Conservation (phyloP, 2,797 vertebrate genomes). For the Chelidonichthys spinosus region DNA sequence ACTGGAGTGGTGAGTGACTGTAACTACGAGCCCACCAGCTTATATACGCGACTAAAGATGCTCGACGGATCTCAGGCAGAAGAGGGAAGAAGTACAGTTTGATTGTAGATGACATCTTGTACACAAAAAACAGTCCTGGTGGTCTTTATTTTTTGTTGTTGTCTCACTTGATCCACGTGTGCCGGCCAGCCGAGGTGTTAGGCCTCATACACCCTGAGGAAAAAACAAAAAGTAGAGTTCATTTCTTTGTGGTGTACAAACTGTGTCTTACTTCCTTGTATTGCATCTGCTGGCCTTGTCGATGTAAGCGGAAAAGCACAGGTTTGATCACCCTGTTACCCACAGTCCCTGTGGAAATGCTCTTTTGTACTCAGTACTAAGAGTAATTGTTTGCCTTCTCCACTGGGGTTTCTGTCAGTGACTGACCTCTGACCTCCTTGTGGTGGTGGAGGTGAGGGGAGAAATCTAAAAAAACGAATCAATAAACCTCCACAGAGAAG, state of each 20-base stretch:
- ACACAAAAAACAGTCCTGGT: conserved; percentile 68
- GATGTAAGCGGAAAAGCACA: neutral
- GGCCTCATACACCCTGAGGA: conserved; percentile 85
- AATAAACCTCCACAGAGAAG: conserved; percentile 22
- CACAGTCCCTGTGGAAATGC: conserved; percentile 7
- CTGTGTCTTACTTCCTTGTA: neutral
- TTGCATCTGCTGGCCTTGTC: conserved; percentile 4
- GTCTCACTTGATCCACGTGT: conserved; percentile 44
- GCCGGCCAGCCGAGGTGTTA: conserved; percentile 59
- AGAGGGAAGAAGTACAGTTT: conserved; percentile 60
- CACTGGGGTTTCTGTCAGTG: neutral
- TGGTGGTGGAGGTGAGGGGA: neutral
- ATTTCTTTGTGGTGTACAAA: neutral
- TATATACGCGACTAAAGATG: conserved; percentile 59
- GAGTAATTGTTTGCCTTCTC: neutral
- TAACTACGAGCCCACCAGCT: conserved; percentile 59
- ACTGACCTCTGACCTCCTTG: conserved; percentile 7
- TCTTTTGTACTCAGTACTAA: neutral
- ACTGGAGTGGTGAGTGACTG: conserved; percentile 57
- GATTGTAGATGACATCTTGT: conserved; percentile 62
- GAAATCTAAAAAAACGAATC: conserved; percentile 20
- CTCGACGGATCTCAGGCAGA: conserved; percentile 70
- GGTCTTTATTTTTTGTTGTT: conserved; percentile 26
- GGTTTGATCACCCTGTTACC: neutral
- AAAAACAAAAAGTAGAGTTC: conserved; percentile 19